Conservation (phyloP, 2,113 vertebrate genomes). For the Cebidichthys violaceus region DNA sequence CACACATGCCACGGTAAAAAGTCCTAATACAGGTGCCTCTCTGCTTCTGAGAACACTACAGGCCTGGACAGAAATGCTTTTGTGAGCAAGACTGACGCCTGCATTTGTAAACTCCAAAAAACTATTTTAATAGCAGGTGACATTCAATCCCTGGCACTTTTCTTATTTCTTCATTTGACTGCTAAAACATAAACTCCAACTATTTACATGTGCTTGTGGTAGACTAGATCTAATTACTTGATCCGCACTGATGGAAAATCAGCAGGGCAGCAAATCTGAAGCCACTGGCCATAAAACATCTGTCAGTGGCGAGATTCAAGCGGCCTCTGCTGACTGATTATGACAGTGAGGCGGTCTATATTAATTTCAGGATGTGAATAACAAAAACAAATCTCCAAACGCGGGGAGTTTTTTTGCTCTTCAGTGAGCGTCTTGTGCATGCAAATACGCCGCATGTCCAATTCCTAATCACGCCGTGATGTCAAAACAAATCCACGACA, state of each 20-base stretch:
- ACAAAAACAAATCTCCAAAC: constrained; percentile 50
- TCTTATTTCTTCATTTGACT: constrained; percentile 33
- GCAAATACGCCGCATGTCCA: constrained; percentile 58
- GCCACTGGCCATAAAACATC: constrained; percentile 54
- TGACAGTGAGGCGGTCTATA: constrained; percentile 50
- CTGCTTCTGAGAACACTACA: constrained; percentile 29
- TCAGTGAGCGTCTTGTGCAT: constrained; percentile 33
- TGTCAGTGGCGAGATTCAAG: constrained; percentile 53
- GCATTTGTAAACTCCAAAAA: neutral
- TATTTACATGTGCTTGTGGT: constrained; percentile 49
- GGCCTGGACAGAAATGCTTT: constrained; percentile 20
- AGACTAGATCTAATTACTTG: constrained; percentile 51
- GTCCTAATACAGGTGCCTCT: constrained; percentile 48
- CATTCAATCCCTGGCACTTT: constrained; percentile 44
- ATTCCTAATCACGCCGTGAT: constrained; percentile 69
- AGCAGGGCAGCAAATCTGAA: constrained; percentile 57
- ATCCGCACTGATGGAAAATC: constrained; percentile 65
- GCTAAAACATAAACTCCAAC: constrained; percentile 28
- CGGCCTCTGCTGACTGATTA: constrained; percentile 40
- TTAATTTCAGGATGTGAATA: constrained; percentile 57
- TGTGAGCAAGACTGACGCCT: constrained; percentile 30
- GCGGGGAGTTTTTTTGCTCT: constrained; percentile 21
- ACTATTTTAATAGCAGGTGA: constrained; percentile 33
- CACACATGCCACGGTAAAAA: constrained; percentile 55
- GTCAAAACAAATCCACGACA: constrained; percentile 66